Evolutionary conservation across 2,797 vertebrate genomes (phyloP), one percentile per base, ranked within the genome.

Genomic region (Sitta carolinensis): DNA sequence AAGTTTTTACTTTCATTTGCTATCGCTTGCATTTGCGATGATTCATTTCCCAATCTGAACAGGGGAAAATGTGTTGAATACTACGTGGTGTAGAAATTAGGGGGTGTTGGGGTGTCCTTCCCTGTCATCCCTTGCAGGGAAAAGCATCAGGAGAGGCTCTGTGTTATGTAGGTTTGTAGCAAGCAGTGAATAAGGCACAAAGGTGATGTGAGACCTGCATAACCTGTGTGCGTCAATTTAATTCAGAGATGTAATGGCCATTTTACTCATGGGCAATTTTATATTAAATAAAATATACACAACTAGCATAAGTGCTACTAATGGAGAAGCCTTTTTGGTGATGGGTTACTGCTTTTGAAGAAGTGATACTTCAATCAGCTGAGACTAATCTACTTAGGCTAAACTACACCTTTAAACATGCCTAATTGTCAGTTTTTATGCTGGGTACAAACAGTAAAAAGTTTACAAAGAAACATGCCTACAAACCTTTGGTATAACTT

Each of bases 281-380:
- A 19, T 93, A 95, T 97, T 96, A 97, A 97, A 95, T 96, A 95
- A 97, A 97, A 95, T 96, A 94, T 95, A 95, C 94, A 95, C 55
- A 95, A 87, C 87, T 79, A 93, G 86, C 67, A 1, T 90, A 95
- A 96, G 91, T 95, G 73, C 95, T 96, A 66, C 91, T 96, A 94
- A 90, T 69, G 68, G 90, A 93, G 94, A 96, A 90, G 47, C 51
- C 38, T 95, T 96, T 95, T 89, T 54, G 72, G 87, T 91, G 88
- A 73, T 80, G 79, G 62, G 36, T 95, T 96, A 58, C 86, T 95
- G 87, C 87, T 94, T 95, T 87, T 93, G 75, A 83, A 94, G 73
- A 92, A 89, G 90, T 79, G 50, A 63, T 43, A 50, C 62, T 74
- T 47, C 89, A 91, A 58, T 90, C 70, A 88, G 63, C 83, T 20